Evolutionary conservation across 2,797 vertebrate genomes (phyloP), one percentile per base, ranked within the genome.

Genomic region (Pseudotriccus pelzelni): DNA sequence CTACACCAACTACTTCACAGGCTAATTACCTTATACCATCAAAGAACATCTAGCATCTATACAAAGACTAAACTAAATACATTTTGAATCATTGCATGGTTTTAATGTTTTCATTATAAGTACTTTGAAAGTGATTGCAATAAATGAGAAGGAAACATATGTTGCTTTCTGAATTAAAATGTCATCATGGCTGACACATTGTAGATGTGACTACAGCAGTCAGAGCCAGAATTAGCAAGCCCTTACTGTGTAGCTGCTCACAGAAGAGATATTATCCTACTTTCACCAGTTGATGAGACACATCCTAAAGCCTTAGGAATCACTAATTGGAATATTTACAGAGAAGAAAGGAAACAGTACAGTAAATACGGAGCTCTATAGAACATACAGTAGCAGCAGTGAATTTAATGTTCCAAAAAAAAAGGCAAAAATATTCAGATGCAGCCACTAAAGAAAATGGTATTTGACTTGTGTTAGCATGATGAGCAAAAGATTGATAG

Each of bases 161-260:
- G 84, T 85, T 97, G 95, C 82, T 96, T 87, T 96, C 92, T 91
- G 78, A 97, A 97, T 96, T 97, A 91, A 91, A 96, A 93, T 93
- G 93, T 96, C 94, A 95, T 90, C 83, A 93, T 94, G 85, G 66
- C 86, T 97, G 76, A 96, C 95, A 95, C 90, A 94, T 84, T 97
- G 74, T 94, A 82, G 74, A 91, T 94, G 72, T 92, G 83, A 96
- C 85, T 94, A 77, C 90, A 87, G 94, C 93, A 94, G 87, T 86
- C 89, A 96, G 91, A 94, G 92, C 58, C 84, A 89, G 69, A 94
- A 92, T 90, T 88, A 97, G 93, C 89, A 97, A 97, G 89, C 88
- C 60, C 67, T 97, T 91, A 84, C 91, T 89, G 84, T 79, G 87
- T 91, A 95, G 92, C 93, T 93, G 74, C 75, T 91, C 87, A 96